Evolutionary conservation across 2,888 invertebrate genomes (phyloP).

Genomic region (Apoderus coryli): DNA sequence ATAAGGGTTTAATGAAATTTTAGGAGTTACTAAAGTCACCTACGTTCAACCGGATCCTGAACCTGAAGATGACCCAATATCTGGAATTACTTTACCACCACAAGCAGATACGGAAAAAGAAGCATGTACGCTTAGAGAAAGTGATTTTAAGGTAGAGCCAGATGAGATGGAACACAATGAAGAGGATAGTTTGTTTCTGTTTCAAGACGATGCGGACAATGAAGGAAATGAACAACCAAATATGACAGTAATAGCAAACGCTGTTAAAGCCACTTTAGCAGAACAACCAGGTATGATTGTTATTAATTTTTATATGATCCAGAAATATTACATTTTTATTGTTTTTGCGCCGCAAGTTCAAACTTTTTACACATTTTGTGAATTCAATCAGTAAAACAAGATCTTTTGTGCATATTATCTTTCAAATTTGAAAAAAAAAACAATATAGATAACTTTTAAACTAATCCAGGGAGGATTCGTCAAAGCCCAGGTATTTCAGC

Average conservation of each 20-base stretch:
- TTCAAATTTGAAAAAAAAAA: too few relatives aligned
- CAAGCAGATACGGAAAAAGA: conserved; percentile 28
- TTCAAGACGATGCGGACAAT: conserved; percentile 18
- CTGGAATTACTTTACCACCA: conserved; percentile 35
- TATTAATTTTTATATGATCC: conserved; percentile 1
- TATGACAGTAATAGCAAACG: conserved; percentile 31
- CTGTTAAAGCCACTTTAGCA: conserved; percentile 31
- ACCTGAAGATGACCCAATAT: conserved; percentile 30
- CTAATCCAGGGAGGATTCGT: too few relatives aligned
- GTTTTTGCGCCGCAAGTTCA: too few relatives aligned
- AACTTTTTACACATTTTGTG: too few relatives aligned
- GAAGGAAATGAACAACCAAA: conserved; percentile 24
- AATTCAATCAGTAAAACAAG: too few relatives aligned
- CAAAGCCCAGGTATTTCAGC: too few relatives aligned
- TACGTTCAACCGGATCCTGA: conserved; percentile 29
- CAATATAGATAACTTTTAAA: too few relatives aligned
- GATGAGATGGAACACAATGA: conserved; percentile 17
- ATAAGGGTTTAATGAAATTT: too few relatives aligned
- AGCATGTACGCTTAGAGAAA: conserved; percentile 30
- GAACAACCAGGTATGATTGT: conserved; percentile 27
- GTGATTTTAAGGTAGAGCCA: conserved; percentile 14
- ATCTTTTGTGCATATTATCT: too few relatives aligned
- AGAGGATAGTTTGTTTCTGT: conserved; percentile 13
- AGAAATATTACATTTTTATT: too few relatives aligned
- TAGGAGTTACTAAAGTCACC: conserved; percentile 29